Percentiles rank a stretch among this genome's conserved stretches.
Evolutionary conservation across 2,888 invertebrate species (phyloP).

Genomic region (Myathropa florea): DNA sequence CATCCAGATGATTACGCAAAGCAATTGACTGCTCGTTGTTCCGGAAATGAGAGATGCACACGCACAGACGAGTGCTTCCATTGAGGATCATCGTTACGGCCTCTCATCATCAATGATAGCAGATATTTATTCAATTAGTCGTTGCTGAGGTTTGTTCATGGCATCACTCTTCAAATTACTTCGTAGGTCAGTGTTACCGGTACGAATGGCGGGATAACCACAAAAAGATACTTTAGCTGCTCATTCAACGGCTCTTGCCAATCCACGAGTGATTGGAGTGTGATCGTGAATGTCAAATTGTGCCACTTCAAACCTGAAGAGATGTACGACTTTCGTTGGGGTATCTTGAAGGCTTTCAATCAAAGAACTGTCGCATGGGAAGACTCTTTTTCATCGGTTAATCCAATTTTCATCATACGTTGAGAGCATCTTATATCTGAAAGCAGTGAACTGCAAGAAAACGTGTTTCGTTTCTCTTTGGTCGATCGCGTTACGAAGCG

Average conservation of each 20-base stretch:
- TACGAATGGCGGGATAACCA: not conserved
- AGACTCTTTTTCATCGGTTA: not conserved
- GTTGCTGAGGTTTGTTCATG: not conserved
- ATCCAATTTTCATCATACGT: not conserved
- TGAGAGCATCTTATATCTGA: not conserved
- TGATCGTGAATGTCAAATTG: not conserved
- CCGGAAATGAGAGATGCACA: not conserved
- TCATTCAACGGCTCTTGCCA: not conserved
- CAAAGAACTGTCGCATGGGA: not conserved
- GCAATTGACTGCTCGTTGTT: not conserved
- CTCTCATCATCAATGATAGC: not conserved
- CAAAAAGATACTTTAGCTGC: not conserved
- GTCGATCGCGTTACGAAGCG: conserved; percentile 19
- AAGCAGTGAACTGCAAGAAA: not conserved
- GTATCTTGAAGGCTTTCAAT: not conserved
- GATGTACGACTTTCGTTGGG: not conserved
- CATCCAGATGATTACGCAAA: not conserved
- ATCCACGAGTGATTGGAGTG: not conserved
- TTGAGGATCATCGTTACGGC: not conserved
- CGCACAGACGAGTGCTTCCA: not conserved
- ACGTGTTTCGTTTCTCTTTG: conserved; percentile 19
- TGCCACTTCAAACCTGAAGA: not conserved
- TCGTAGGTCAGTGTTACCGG: not conserved
- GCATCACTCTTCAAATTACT: not conserved
- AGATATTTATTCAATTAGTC: not conserved